A percentile compares a stretch with the other conserved stretches of the same genome.
phyloP scores from a whole-genome alignment of 2,113 vertebrate species.

The Epinephelus lanceolatus region DNA sequence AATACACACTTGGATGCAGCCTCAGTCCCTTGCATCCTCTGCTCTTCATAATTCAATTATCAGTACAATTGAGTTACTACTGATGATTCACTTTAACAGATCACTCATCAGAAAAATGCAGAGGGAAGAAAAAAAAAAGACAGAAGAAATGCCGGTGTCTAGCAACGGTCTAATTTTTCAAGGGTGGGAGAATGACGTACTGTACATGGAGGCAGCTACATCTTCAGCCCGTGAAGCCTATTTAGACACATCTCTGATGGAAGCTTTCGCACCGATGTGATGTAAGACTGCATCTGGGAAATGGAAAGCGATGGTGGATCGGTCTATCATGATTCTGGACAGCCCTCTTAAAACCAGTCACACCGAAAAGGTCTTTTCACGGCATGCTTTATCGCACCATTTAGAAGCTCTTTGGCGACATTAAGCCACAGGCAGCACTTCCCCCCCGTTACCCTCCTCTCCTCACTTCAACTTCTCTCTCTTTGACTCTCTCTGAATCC shows the following conservation, averaged over 20 bases:
- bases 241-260: conserved; percentile 30
- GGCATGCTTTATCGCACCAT: conserved; percentile 22
- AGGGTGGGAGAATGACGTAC: not conserved
- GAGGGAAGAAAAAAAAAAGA: no score
- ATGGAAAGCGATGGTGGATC: conserved; percentile 17
- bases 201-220: conserved; percentile 28
- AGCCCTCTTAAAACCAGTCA: conserved; percentile 38
- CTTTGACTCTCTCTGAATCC: conserved; percentile 16
- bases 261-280: conserved; percentile 22
- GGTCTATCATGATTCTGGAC: conserved; percentile 39
- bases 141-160: not conserved
- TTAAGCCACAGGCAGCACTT: conserved; percentile 19
- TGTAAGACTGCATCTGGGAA: conserved; percentile 23
- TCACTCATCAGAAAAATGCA: conserved; percentile 17
- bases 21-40: not conserved
- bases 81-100: conserved; percentile 41
- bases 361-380: conserved; percentile 47
- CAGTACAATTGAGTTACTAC: conserved; percentile 26
- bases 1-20: conserved; percentile 6
- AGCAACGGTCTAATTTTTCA: not conserved
- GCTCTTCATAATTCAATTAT: conserved; percentile 51
- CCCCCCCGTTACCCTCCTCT: conserved; percentile 13
- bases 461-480: conserved; percentile 20
- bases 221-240: not conserved
- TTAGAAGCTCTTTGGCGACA: conserved; percentile 54